These are phyloP conservation scores for Lasioglossum leucozonium DNA, from an alignment of 2,888 invertebrate genomes.

Conservation along the genomic window DNA sequence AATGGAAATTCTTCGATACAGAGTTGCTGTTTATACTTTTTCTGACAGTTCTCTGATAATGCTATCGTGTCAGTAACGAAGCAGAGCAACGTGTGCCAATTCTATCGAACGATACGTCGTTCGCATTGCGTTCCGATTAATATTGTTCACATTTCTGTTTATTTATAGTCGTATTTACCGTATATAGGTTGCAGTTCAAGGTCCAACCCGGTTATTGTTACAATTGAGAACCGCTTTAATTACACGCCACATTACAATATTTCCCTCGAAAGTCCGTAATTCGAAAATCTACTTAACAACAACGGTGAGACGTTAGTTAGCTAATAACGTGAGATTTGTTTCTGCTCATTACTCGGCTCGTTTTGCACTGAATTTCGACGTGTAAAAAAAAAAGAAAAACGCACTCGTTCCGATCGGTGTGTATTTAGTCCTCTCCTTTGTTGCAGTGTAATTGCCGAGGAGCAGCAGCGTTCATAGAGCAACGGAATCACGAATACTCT, in stretches of 20 bases:
- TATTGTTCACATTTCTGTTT: constrained; percentile 4
- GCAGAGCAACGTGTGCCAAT: not conserved
- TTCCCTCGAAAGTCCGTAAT: not conserved
- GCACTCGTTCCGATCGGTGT: constrained; percentile 9
- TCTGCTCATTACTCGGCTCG: not conserved
- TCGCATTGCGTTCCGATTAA: not conserved
- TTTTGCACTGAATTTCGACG: not conserved
- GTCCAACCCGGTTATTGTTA: constrained; percentile 1
- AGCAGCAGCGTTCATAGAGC: not conserved
- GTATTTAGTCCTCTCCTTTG: not conserved
- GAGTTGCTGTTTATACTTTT: not conserved
- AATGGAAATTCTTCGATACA: not conserved
- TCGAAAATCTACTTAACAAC: not conserved
- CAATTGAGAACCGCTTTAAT: constrained; percentile 7
- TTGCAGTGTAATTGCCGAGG: not conserved
- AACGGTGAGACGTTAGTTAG: not conserved
- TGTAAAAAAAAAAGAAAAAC: not conserved
- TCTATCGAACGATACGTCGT: not conserved
- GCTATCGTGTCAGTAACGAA: not conserved
- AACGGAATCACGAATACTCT: not conserved
- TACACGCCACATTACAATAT: not conserved
- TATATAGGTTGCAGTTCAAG: constrained; percentile 15
- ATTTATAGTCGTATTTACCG: constrained; percentile 10
- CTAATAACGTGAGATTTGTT: not conserved
- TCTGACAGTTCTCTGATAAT: not conserved